These are phyloP conservation scores for Chydorus sphaericus DNA, from an alignment of 2,888 invertebrate species.

Conservation along the genomic window DNA sequence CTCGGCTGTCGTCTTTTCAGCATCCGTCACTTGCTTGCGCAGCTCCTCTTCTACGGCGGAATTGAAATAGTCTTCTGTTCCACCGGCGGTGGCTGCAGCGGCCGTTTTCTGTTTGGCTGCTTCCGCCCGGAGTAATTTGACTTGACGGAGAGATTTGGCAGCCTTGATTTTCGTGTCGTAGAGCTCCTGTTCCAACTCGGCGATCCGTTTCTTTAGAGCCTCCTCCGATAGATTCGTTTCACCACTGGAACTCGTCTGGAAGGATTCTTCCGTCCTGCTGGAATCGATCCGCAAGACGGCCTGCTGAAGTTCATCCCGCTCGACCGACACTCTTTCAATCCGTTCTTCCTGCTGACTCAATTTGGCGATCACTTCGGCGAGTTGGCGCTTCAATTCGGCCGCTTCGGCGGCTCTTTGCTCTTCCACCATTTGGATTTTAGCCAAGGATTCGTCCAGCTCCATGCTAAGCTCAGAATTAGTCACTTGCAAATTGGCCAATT, in stretches of 20 bases:
- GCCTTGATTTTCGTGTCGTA: slow-evolving; percentile 51
- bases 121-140: slow-evolving; percentile 38
- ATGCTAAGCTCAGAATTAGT: slow-evolving; percentile 10
- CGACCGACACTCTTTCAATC: neutral
- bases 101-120: slow-evolving; percentile 17
- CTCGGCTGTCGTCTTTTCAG: slow-evolving; percentile 39
- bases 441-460: slow-evolving; percentile 11
- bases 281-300: no score
- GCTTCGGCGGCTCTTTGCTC: neutral
- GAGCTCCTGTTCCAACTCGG: slow-evolving; percentile 33
- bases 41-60: slow-evolving; percentile 66
- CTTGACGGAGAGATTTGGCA: slow-evolving; percentile 62
- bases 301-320: slow-evolving; percentile 4
- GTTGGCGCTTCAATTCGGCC: neutral
- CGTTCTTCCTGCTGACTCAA: slow-evolving; percentile 6
- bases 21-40: slow-evolving; percentile 41
- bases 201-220: slow-evolving; percentile 2
- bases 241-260: neutral
- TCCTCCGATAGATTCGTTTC: slow-evolving; percentile 2
- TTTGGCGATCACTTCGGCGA: neutral
- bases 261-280: neutral
- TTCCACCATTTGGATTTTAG: slow-evolving; percentile 13
- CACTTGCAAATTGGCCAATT: neutral
- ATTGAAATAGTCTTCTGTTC: slow-evolving; percentile 52
- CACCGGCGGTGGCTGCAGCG: slow-evolving; percentile 28